Base-by-base conservation (phyloP, 2,888 invertebrate genomes). In the Meta bourneti region DNA sequence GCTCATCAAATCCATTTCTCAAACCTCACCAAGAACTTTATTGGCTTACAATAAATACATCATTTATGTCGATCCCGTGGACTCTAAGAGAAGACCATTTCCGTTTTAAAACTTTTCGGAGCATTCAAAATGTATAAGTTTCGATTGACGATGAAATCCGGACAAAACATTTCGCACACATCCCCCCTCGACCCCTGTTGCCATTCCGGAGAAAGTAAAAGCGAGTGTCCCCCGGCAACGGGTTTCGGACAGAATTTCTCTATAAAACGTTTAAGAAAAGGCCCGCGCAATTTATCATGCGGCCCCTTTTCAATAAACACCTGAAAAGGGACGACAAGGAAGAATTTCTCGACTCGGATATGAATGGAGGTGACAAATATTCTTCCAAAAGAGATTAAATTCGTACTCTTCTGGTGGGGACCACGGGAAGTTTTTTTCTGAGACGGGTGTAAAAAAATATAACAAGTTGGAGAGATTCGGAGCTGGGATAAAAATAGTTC, bases 371-470 rank as follows among this genome's bases (percentile, higher is more conserved):
- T 88, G 88, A 88, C 88, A 88, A 81, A 88, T 88, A 81, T 88
- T 88, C 81, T 81, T 19, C 72, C n/a, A 72, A 87, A 81, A 88
- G 88, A 88, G 81, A 88, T 88, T 88, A 88, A 88, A 88, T 88
- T 88, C 88, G 88, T 81, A 16, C 69, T 54, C 87, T 86, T 70
- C 71, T 54, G n/a, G 69, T 19, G 19, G 61, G 83, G 72, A 54
- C 52, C 69, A 69, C 81, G 70, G 75, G 81, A 80, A 80, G 52
- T 61, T 16, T 61, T 16, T 61, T 16, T 9, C 1, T 0, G 5
- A 16, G 16, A 61, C 8, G 61, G 11, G 16, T 61, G 16, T 11
- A 16, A 16, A 61, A 61, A 61, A 61, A 61, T 61, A 61, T 61
- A 61, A 61, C 61, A 61, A 61, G 61, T 61, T 61, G 13, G 61